Base-by-base conservation (phyloP, 2,113 vertebrate genomes). In the Sula dactylatra region DNA sequence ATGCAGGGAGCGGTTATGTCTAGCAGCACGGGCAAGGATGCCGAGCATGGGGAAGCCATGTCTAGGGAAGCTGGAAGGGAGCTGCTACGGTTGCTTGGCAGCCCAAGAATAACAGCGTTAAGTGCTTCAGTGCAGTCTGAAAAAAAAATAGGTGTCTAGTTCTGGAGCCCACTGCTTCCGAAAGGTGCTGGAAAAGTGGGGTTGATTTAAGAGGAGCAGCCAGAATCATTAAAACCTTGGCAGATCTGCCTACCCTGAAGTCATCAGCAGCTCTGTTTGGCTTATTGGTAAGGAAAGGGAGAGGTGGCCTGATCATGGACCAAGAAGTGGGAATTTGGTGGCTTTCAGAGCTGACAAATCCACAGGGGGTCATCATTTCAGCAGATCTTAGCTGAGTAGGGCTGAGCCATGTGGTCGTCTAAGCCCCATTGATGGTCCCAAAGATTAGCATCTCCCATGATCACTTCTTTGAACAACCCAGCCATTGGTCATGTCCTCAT, bases 401-500 rank as follows among this genome's bases (percentile, higher is more conserved):
- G 27, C 55, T 69, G 80, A 70, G 47, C 47, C 4, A 0, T 0
- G 2, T 10, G 42, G 36, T 49, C 26, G 4, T n/a, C 36, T 36
- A 45, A 69, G 45, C 18, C 29, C 42, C 56, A 12, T 0, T 22
- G 25, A 49, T 5, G 18, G 8, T 38, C 54, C 29, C 11, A 55
- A 55, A 47, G 29, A 8, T 21, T 4, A 54, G 4, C 29, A 42
- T 42, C 25, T 62, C 64, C 38, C 29, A 31, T 1, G 1, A 9
- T 40, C 19, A 2, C 54, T 24, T 69, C 54, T 59, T 9, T 44
- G 69, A 73, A 52, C 61, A 52, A 17, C 32, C 52, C 11, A 5
- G 32, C 32, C 9, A 3, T 7, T 16, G 26, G 27, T 16, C 4
- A 0, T 27, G 26, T 27, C 69, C 44, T 22, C 8, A 0, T 16